A percentile compares a stretch with the other conserved stretches of the same genome.
Conservation (phyloP, 2,888 invertebrate genomes). For the Seira ritae region DNA sequence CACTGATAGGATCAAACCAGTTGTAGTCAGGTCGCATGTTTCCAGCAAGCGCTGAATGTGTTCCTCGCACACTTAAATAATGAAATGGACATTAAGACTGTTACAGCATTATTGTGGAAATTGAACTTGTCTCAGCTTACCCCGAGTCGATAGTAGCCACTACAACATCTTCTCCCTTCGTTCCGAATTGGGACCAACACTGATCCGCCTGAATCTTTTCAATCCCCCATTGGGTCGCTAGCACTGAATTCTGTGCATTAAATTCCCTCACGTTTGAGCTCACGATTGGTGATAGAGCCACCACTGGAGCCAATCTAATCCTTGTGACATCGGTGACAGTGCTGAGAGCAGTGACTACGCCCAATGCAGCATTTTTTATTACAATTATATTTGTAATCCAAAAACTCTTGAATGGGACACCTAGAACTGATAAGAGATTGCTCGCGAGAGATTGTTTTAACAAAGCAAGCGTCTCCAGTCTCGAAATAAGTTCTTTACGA, state of each 20-base stretch:
- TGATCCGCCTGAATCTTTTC: conserved; percentile 37
- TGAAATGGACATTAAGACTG: neutral
- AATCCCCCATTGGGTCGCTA: conserved; percentile 26
- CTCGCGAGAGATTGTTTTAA: no score
- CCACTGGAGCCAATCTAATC: conserved; percentile 27
- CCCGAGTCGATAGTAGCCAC: conserved; percentile 41
- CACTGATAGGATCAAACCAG: conserved; percentile 41
- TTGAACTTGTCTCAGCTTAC: no score
- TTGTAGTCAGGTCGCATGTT: conserved; percentile 27
- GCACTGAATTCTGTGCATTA: neutral
- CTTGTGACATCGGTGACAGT: neutral
- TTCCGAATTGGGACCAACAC: conserved; percentile 1
- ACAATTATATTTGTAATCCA: no score
- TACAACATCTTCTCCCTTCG: conserved; percentile 17
- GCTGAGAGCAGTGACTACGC: no score
- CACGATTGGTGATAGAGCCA: neutral
- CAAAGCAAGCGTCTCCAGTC: no score
- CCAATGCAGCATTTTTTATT: no score
- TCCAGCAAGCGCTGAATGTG: conserved; percentile 27
- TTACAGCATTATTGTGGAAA: no score
- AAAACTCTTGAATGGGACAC: no score
- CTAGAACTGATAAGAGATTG: no score
- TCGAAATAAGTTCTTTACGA: no score
- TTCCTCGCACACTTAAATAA: conserved; percentile 30
- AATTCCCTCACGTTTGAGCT: neutral